Evolutionary conservation across 2,113 vertebrate genomes (phyloP).

Genomic region (Glareola pratincola): DNA sequence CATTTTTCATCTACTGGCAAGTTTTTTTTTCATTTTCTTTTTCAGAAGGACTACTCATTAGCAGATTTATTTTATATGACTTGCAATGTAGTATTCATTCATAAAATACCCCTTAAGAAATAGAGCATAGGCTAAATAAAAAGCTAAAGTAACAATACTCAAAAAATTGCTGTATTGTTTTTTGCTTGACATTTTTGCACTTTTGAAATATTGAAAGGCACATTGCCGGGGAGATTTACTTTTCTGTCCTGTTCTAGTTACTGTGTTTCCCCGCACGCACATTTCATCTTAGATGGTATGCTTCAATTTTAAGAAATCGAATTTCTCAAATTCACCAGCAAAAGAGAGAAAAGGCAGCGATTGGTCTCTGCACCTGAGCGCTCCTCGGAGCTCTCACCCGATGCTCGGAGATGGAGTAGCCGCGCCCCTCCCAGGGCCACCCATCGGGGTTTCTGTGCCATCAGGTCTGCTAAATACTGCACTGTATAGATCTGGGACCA

Average conservation of each 20-base stretch:
- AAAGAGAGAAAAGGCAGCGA: not conserved
- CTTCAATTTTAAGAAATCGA: not conserved
- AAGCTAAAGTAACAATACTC: not conserved
- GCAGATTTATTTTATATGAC: not conserved
- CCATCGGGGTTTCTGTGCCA: accelerated
- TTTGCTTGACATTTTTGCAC: not conserved
- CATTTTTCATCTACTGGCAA: not conserved
- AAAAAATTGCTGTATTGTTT: not conserved
- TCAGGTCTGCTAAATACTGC: not conserved
- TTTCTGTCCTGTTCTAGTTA: not conserved
- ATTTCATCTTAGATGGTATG: not conserved
- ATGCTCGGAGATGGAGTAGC: not conserved
- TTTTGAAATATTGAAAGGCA: not conserved
- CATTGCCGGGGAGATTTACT: not conserved
- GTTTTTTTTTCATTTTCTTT: not conserved
- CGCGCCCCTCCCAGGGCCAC: not conserved
- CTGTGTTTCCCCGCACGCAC: not conserved
- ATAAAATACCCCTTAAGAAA: not conserved
- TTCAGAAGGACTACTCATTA: not conserved
- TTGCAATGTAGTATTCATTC: not conserved
- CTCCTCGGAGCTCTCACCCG: accelerated
- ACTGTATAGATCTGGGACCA: not conserved
- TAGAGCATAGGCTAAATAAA: not conserved
- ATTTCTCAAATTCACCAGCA: not conserved
- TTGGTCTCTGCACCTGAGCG: not conserved